Evolutionary conservation across 2,888 invertebrate genomes (phyloP), one percentile per base, ranked within the genome.

Genomic region (Hololepta plana): DNA sequence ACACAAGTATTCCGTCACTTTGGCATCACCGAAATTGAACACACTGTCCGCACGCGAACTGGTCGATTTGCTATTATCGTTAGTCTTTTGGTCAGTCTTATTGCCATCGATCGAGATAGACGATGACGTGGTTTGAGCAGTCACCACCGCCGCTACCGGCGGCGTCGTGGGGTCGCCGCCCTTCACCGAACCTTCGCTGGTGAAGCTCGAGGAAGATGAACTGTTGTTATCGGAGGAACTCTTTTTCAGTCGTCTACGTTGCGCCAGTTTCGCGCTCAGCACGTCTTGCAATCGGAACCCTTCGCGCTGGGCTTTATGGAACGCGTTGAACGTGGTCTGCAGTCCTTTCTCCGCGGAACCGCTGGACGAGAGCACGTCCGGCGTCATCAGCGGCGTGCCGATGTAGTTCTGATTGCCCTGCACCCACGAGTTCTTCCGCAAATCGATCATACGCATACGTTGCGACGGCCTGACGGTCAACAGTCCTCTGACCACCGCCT

Each of bases 201-300:
- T 53, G 31, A 54, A 53, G 33, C 53, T 53, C 23, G 46, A 47
- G 14, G 50, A 48, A 8, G 50, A 50, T 15, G 47, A 47, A 31
- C 49, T 49, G 33, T 49, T 48, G 31, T 54, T 53, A 22, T 53
- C 53, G 1, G 54, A 54, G 23, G 53, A 53, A 36, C 51, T 53
- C 44, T 71, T 69, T 40, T 69, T 71, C 45, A 64, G 53, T 41
- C 69, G 62, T 3, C 77, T 58, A 14, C 76, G 56, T 45, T 74
- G 71, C 7, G 76, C 75, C 28, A 77, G 53, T 36, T 72, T 70
- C 0, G 77, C 76, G 28, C 66, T 67, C 15, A 65, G 60, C 1
- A 79, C 79, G 39, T 76, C 76, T 48, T 74, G 63, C 29, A 80
- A 53, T 22, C 73, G 58, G 47, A 80, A 77, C n/a, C 77, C 76